A percentile compares a stretch with the other conserved stretches of the same genome.
Evolutionary conservation across 1,140 invertebrate genomes (phyloP).

Genomic region (Aphis gossypii): DNA sequence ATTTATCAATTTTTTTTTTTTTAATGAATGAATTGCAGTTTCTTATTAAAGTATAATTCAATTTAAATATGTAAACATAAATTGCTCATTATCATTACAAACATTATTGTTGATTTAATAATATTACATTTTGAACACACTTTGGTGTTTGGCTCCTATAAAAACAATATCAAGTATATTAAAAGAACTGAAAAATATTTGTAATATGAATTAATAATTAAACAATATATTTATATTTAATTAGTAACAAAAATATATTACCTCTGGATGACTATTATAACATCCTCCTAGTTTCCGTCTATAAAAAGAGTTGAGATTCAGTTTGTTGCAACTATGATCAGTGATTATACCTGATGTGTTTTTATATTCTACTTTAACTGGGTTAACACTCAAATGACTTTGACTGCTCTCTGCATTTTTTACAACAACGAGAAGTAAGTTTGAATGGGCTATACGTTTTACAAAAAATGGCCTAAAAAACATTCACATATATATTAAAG

Average conservation of each 20-base stretch:
- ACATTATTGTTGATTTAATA: neutral
- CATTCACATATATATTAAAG: neutral
- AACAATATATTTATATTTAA: constrained; percentile 16
- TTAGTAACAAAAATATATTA: constrained; percentile 61
- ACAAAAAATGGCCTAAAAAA: constrained; percentile 74
- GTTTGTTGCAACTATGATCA: constrained; percentile 74
- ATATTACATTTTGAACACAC: constrained; percentile 33
- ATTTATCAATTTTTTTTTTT: neutral
- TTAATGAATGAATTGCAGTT: neutral
- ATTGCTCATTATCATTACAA: neutral
- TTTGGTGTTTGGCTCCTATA: constrained; percentile 48
- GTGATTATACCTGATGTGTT: constrained; percentile 25
- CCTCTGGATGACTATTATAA: constrained; percentile 76
- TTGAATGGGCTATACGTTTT: constrained; percentile 77
- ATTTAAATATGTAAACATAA: constrained; percentile 24
- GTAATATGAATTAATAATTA: neutral
- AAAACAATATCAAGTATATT: neutral
- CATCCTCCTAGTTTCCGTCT: constrained; percentile 75
- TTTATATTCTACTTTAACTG: constrained; percentile 60
- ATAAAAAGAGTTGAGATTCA: constrained; percentile 73
- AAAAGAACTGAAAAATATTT: neutral
- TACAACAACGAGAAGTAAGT: constrained; percentile 81
- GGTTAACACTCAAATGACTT: constrained; percentile 59
- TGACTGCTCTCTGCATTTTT: constrained; percentile 65
- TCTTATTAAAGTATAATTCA: neutral